Conservation (phyloP, 2,113 vertebrate species). For the Hydrochoerus hydrochaeris region DNA sequence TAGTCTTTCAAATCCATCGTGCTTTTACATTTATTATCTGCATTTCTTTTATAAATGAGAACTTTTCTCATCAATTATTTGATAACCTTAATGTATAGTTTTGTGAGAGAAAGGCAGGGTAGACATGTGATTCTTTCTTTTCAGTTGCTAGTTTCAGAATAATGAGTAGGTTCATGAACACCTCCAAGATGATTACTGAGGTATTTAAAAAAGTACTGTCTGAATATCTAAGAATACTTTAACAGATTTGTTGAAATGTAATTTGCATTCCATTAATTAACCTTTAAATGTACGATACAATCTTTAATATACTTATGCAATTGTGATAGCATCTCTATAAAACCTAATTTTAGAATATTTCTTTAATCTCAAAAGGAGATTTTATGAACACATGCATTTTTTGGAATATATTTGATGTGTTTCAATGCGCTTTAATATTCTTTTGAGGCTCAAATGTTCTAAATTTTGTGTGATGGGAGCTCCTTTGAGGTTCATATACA, state of each 20-base stretch:
- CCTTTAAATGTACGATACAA: background rate
- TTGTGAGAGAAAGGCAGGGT: background rate
- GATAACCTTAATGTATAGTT: conserved; percentile 21
- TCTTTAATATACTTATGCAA: conserved; percentile 2
- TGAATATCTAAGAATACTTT: conserved; percentile 22
- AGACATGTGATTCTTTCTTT: conserved; percentile 25
- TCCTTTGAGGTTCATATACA: background rate
- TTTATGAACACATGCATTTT: background rate
- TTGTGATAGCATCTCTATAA: background rate
- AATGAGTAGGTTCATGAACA: conserved; percentile 11
- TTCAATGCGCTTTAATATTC: conserved; percentile 12
- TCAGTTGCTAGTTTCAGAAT: background rate
- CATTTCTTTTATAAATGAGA: conserved; percentile 54
- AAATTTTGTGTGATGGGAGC: background rate
- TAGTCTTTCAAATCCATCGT: background rate
- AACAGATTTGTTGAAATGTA: conserved; percentile 15
- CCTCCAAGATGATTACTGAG: background rate
- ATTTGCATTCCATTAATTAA: conserved; percentile 11
- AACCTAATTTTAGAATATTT: conserved; percentile 34
- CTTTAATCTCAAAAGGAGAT: conserved; percentile 9
- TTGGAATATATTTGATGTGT: conserved; percentile 17
- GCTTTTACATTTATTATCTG: background rate
- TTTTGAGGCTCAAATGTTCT: background rate
- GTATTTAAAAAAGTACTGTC: background rate
- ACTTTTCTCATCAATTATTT: conserved; percentile 27